These are phyloP conservation scores for Parasteatoda lunata DNA, from an alignment of 2,888 invertebrate genomes.

Conservation along the genomic window DNA sequence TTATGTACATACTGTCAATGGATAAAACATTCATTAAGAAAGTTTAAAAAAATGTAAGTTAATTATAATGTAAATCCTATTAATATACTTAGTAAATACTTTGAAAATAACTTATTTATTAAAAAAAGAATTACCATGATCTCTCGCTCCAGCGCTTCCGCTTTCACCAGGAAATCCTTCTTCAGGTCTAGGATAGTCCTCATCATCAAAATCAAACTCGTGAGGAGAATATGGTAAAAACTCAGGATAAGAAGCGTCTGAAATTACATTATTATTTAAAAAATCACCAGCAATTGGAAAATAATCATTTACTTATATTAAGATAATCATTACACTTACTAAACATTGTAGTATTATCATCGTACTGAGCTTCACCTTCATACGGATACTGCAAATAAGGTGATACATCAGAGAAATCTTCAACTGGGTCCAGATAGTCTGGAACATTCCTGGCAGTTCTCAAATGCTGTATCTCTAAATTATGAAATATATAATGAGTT, in stretches of 20 bases:
- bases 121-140: conserved; percentile 46
- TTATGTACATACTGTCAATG: no score
- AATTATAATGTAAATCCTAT: neutral
- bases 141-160: conserved; percentile 67
- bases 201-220: conserved; percentile 11
- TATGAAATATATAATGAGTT: neutral
- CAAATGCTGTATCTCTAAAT: neutral
- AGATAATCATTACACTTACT: conserved; percentile 17
- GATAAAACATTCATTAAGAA: no score
- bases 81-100: neutral
- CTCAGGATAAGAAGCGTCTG: conserved; percentile 49
- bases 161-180: conserved; percentile 69
- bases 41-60: neutral
- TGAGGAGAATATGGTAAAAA: conserved; percentile 44
- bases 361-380: conserved; percentile 60
- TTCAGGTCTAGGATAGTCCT: conserved; percentile 57
- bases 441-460: conserved; percentile 10
- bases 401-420: conserved; percentile 11
- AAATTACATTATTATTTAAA: neutral
- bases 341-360: conserved; percentile 29
- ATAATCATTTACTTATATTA: neutral
- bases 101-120: neutral
- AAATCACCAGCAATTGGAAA: neutral
- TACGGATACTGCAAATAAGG: conserved; percentile 27
- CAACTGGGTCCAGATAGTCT: neutral